phyloP scores from a whole-genome alignment of 2,113 vertebrate species.

The Nothocercus julius region DNA sequence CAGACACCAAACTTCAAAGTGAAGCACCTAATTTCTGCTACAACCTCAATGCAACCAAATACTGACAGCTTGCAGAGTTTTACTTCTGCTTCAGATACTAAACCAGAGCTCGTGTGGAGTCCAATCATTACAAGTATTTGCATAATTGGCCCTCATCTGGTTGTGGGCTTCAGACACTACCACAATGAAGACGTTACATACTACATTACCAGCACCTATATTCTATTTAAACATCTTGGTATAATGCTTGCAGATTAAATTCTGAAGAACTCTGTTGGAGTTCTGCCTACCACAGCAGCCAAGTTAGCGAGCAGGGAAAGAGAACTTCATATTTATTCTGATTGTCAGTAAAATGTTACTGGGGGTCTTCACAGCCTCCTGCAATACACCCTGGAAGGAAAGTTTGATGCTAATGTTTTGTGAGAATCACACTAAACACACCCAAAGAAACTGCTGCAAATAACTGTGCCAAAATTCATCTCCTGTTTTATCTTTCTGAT shows the following conservation, averaged over 20 bases:
- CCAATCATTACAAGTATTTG: background rate
- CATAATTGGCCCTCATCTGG: background rate
- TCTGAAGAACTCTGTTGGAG: background rate
- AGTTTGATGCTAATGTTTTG: background rate
- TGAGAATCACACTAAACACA: background rate
- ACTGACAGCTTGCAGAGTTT: background rate
- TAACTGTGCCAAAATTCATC: background rate
- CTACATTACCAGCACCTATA: background rate
- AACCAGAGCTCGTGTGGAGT: background rate
- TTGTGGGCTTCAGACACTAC: background rate
- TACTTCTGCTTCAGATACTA: background rate
- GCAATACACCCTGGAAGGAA: background rate
- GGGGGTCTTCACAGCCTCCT: background rate
- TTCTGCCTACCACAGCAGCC: background rate
- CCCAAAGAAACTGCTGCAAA: background rate
- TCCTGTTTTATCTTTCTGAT: background rate
- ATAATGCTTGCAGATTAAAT: background rate
- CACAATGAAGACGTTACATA: background rate
- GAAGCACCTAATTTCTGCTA: slow-evolving; percentile 4
- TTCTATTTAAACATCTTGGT: background rate
- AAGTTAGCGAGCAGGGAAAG: background rate
- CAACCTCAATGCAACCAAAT: background rate
- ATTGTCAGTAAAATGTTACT: background rate
- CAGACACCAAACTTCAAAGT: slow-evolving; percentile 16
- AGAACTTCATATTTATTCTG: background rate